Conservation (phyloP, 2,113 vertebrate genomes). For the Paratilapia polleni region DNA sequence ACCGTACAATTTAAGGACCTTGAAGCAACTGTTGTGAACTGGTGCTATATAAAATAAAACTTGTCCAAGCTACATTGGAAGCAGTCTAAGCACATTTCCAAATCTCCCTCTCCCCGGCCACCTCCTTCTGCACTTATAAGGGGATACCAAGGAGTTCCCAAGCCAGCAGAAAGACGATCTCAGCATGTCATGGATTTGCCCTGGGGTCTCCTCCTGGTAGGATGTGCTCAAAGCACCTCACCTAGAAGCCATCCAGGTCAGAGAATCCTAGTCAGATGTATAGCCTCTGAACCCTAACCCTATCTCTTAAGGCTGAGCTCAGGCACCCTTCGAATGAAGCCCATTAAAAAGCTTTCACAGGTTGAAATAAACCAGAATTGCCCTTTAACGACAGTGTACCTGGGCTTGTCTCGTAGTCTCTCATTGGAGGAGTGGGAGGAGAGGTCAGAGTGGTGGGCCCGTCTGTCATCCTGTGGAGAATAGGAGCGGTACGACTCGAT, state of each 20-base stretch:
- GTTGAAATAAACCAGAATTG: not conserved
- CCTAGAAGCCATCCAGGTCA: not conserved
- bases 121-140: not conserved
- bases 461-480: slow-evolving; percentile 90
- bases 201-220: not conserved
- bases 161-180: not conserved
- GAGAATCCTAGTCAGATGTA: not conserved
- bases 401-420: slow-evolving; percentile 89
- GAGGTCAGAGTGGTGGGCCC: slow-evolving; percentile 88
- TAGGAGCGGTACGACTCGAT: slow-evolving; percentile 96
- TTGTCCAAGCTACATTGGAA: too few species aligned
- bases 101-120: not conserved
- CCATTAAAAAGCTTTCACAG: not conserved
- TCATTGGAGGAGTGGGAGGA: slow-evolving; percentile 95
- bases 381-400: slow-evolving; percentile 69
- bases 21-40: too few species aligned
- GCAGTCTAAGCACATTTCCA: not conserved
- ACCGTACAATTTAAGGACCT: too few species aligned
- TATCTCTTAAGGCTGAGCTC: not conserved
- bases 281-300: not conserved
- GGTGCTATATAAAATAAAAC: not conserved
- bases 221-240: not conserved
- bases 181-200: not conserved
- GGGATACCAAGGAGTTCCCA: not conserved
- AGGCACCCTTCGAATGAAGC: not conserved